These are phyloP conservation scores for Acanthisitta chloris DNA, from an alignment of 2,113 vertebrate genomes.

Conservation along the genomic window DNA sequence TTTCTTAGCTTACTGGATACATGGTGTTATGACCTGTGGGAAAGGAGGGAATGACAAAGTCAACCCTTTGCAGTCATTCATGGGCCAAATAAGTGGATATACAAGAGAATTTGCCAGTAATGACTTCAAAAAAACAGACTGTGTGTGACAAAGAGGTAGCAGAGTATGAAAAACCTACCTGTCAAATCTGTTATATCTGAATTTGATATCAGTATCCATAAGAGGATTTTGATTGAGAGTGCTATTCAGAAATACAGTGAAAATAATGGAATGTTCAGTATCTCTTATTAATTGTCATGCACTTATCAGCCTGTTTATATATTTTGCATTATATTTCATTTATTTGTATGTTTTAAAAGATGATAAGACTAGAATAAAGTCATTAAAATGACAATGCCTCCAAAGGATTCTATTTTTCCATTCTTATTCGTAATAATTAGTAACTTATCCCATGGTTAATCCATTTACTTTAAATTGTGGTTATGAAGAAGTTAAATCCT, in stretches of 20 bases:
- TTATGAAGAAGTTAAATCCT: neutral
- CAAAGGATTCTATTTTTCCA: neutral
- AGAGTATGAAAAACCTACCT: neutral
- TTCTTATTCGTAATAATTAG: neutral
- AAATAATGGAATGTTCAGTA: neutral
- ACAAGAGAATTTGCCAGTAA: neutral
- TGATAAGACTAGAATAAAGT: neutral
- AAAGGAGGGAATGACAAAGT: neutral
- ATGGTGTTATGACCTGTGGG: neutral
- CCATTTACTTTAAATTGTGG: neutral
- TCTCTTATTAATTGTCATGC: neutral
- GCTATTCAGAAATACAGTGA: slow-evolving; percentile 1
- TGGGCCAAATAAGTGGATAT: neutral
- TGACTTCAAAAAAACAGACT: neutral
- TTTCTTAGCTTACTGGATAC: neutral
- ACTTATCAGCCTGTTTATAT: neutral
- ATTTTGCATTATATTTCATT: neutral
- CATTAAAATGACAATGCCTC: neutral
- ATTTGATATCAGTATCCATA: slow-evolving; percentile 2
- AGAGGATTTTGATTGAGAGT: slow-evolving; percentile 13
- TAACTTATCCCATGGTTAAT: neutral
- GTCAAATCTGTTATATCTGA: slow-evolving; percentile 17
- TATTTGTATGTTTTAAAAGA: neutral
- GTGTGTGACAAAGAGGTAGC: neutral
- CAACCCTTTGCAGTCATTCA: neutral